Evolutionary conservation across 1,140 invertebrate genomes (phyloP).

Genomic region (Tetramorium alpestre): DNA sequence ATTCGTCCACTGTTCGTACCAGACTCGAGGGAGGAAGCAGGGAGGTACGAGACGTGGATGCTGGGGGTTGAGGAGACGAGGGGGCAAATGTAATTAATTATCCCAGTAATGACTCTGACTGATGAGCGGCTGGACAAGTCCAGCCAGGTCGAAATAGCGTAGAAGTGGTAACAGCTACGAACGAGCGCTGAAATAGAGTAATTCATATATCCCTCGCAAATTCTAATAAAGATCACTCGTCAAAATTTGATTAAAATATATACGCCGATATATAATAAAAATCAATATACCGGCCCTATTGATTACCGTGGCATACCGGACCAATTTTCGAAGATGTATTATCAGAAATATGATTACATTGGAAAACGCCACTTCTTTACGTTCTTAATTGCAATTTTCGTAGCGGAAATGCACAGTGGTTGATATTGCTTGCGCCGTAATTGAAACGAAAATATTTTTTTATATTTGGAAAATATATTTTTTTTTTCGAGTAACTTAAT

Average conservation of each 20-base stretch:
- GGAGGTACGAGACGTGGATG: conserved; percentile 75
- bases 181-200: conserved; percentile 59
- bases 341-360: conserved; percentile 11
- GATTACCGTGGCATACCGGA: not conserved
- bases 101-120: conserved; percentile 87
- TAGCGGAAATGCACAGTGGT: conserved; percentile 21
- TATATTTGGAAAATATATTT: conserved; percentile 10
- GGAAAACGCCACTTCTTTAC: conserved; percentile 7
- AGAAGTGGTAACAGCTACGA: conserved; percentile 81
- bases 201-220: conserved; percentile 21
- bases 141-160: conserved; percentile 84
- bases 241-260: conserved; percentile 4
- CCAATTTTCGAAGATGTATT: conserved; percentile 24
- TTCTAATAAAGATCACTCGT: conserved; percentile 15
- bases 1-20: conserved; percentile 79
- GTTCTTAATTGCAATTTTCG: conserved; percentile 37
- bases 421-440: not conserved
- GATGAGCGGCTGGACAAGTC: conserved; percentile 86
- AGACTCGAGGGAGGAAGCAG: conserved; percentile 67
- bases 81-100: conserved; percentile 86
- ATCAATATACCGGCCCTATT: not conserved
- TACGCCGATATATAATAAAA: not conserved
- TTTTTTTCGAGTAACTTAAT: conserved; percentile 35
- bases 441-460: conserved; percentile 14
- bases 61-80: conserved; percentile 79